Base-by-base conservation (phyloP, 2,797 vertebrate genomes). In the Pangasius macronema region DNA sequence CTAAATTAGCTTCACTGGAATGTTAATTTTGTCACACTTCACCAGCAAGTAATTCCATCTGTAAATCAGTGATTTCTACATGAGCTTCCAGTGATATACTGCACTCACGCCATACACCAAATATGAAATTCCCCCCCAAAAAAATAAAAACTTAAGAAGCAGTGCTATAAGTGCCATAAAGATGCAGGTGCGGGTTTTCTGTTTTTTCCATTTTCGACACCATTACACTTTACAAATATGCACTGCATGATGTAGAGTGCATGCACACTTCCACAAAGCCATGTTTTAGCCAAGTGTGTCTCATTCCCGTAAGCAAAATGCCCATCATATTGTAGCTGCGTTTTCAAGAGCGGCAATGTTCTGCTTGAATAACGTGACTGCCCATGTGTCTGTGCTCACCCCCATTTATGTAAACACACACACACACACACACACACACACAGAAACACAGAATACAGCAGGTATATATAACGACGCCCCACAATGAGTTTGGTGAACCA, bases 401-500 rank as follows among this genome's bases (percentile, higher is more conserved):
- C 83, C 42, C 53, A 80, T 83, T 22, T 61, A 36, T 36, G 51
- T 77, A 85, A 76, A 84, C 77, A 86, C 79, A 76, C 73, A 76
- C 27, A 76, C 49, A 51, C 73, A 30, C 73, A 76, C 46, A 76
- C 73, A 76, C 73, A 76, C 72, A 75, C 72, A 75, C 72, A 79
- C 72, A 77, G 70, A 67, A 51, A 70, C 77, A 88, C 33, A 67
- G 16, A 85, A 27, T 33, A 9, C 24, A 70, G 36, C 27, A 86
- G 85, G 65, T 73, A 63, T 82, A 82, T 24, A 72, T 57, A 80
- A 81, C 36, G 20, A 24, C 30, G 65, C 14, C 27, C n/a, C 63
- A 61, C 77, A 82, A 73, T 82, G 85, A 86, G 79, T 72, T 86
- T 82, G 67, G 39, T 82, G n/a, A 82, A 42, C 68, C 67, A 61